Conservation (phyloP, 2,888 invertebrate species). For the Atethmia centrago region DNA sequence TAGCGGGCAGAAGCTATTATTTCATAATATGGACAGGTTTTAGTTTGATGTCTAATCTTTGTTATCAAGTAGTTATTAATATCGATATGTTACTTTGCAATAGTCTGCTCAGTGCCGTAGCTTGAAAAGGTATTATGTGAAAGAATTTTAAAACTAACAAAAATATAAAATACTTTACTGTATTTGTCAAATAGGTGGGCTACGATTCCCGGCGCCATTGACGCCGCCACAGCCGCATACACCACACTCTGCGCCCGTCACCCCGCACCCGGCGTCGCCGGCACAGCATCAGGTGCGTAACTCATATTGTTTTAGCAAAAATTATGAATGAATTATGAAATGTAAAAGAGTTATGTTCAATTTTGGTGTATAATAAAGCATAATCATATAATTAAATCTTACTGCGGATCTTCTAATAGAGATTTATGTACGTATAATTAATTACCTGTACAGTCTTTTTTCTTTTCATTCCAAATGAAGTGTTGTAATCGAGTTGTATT, state of each 20-base stretch:
- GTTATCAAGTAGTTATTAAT: background rate
- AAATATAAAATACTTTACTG: background rate
- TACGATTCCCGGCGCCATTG: slow-evolving; percentile 96
- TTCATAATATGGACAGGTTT: too few relatives aligned
- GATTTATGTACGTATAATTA: background rate
- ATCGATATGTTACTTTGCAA: background rate
- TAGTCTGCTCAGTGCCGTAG: background rate
- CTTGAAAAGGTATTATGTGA: background rate
- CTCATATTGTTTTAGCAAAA: too few relatives aligned
- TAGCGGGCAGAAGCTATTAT: too few relatives aligned
- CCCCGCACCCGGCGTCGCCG: slow-evolving; percentile 88
- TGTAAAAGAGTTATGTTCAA: background rate
- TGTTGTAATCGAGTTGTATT: background rate
- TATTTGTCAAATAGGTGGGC: slow-evolving; percentile 78
- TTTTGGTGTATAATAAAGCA: background rate
- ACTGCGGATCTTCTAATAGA: background rate
- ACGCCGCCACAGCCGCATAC: slow-evolving; percentile 93
- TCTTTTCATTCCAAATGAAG: background rate
- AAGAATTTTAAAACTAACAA: background rate
- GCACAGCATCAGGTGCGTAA: slow-evolving; percentile 89
- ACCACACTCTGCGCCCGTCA: slow-evolving; percentile 92
- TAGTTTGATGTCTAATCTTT: too few relatives aligned
- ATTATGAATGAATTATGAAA: background rate
- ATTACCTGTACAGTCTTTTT: background rate
- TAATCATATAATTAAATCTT: background rate